Conservation (phyloP, 2,888 invertebrate genomes). For the Brachynemurus nebulosus region DNA sequence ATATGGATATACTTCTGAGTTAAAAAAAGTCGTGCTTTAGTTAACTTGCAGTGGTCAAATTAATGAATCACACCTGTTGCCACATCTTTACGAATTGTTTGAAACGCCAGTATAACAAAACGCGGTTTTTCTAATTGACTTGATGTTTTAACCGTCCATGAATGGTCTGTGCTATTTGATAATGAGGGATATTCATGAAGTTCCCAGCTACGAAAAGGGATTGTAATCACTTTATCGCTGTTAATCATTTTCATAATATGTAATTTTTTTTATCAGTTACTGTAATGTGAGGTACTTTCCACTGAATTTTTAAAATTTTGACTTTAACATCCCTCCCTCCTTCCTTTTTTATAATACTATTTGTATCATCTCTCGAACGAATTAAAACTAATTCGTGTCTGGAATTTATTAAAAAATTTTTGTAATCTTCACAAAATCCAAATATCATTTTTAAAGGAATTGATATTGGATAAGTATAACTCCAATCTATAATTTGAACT, state of each 20-base stretch:
- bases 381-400: background rate
- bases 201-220: background rate
- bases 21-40: background rate
- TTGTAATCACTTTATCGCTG: background rate
- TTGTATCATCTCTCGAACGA: background rate
- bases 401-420: background rate
- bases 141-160: background rate
- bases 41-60: background rate
- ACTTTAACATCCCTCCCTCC: background rate
- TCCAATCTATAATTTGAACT: too few species aligned
- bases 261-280: background rate
- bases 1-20: background rate
- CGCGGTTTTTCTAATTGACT: background rate
- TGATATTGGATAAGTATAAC: too few species aligned
- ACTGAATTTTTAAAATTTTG: background rate
- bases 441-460: background rate
- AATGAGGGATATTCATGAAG: background rate
- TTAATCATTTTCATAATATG: background rate
- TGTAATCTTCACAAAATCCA: background rate
- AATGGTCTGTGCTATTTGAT: background rate
- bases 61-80: too few species aligned
- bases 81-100: background rate
- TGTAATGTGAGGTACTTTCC: background rate
- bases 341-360: background rate
- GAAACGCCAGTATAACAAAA: background rate